Evolutionary conservation across 2,797 vertebrate genomes (phyloP), one percentile per base, ranked within the genome.

Genomic region (Babyrousa celebensis): DNA sequence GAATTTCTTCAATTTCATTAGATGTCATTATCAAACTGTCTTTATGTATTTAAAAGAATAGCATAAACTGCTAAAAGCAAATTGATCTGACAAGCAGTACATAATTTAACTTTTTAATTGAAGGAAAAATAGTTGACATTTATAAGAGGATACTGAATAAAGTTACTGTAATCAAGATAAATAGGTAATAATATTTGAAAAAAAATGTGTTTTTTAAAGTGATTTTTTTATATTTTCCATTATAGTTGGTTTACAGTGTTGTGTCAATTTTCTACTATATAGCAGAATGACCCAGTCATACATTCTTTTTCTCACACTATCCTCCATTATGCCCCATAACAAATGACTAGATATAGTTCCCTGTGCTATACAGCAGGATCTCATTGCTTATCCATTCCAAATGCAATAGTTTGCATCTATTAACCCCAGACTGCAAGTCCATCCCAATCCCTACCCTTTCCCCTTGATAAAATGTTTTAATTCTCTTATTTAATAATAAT

Each of bases 51-150:
- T 87, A 70, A 91, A 96, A 88, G 27, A 93, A 95, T 74, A 90
- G 60, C 27, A 91, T 68, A 32, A 84, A 65, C 43, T 95, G 25
- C 29, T 87, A 62, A 88, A 85, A 94, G 72, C 78, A 85, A 95
- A 96, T 92, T 77, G 18, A 5, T 43, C 83, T 96, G 95, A 84
- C 48, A 84, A 27, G n/a, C 48, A 89, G 48, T 16, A 80, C 43
- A 40, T 68, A 96, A 96, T 95, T 93, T 88, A 52, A 92, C 48
- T 60, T 94, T 91, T 80, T 87, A 94, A 95, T 54, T 94, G 67
- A 4, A 85, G 89, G 70, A 52, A 90, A 98, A 96, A 72, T 71
- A 94, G 85, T 89, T 96, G 91, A 89, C 79, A 94, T 96, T 97
- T 96, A 91, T 80, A 89, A 94, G 9, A 70, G 62, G 27, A 95